A percentile compares a stretch with the other conserved stretches of the same genome.
phyloP scores from a whole-genome alignment of 2,888 invertebrate genomes.

The Syrista parreyssii region DNA sequence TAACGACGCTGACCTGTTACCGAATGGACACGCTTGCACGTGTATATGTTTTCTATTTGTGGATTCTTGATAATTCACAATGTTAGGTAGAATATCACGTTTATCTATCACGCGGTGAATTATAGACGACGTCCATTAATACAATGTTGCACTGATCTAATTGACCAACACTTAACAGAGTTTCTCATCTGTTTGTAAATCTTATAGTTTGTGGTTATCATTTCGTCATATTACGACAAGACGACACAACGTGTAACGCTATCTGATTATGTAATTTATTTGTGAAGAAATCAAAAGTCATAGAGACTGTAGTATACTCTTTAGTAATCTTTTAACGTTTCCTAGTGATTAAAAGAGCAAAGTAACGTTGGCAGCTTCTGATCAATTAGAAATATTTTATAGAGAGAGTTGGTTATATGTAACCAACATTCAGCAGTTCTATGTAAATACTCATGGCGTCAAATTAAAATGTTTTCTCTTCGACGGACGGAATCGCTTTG shows the following conservation, averaged over 20 bases:
- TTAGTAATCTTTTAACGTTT: neutral
- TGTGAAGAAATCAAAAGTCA: too few species aligned
- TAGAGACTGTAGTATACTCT: too few species aligned
- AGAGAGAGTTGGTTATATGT: neutral
- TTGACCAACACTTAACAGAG: neutral
- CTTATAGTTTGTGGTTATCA: neutral
- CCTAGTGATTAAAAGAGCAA: neutral
- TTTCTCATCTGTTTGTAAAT: neutral
- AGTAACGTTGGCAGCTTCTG: neutral
- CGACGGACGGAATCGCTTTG: neutral
- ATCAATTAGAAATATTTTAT: neutral
- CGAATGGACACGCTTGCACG: too few species aligned
- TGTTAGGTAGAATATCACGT: neutral
- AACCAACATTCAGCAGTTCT: neutral
- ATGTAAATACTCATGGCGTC: neutral
- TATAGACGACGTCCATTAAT: neutral
- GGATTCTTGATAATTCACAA: neutral
- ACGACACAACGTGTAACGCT: too few species aligned
- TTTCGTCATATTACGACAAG: too few species aligned
- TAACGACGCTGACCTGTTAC: too few species aligned
- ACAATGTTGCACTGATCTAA: neutral
- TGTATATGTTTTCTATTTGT: too few species aligned
- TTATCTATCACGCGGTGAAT: neutral
- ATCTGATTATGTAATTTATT: too few species aligned
- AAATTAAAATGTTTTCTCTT: neutral